Evolutionary conservation across 2,797 vertebrate genomes (phyloP), one percentile per base, ranked within the genome.

Genomic region (Spinus pinus): DNA sequence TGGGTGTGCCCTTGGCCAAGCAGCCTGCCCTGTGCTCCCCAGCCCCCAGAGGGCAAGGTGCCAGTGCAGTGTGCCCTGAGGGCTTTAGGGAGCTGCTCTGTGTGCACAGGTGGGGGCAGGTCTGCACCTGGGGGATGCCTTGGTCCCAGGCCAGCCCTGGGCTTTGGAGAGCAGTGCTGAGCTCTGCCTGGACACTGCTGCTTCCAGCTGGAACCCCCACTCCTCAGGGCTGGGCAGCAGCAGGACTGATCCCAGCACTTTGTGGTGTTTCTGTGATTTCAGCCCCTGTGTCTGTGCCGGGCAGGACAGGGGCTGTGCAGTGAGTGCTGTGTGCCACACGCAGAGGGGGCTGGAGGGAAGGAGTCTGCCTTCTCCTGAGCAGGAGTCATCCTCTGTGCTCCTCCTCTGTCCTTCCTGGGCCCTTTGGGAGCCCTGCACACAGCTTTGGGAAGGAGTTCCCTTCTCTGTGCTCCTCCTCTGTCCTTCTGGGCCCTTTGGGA

Each of bases 281-380:
- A 72, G 23, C 42, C 19, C 44, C 57, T 71, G 15, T 65, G 6
- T 13, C 37, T 3, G 1, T 72, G 47, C 30, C 35, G 75, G 3
- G 2, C 14, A 58, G 56, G 41, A 24, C 0, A 62, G 33, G 33
- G 51, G 13, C 37, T 77, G 2, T 1, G 37, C 31, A 65, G 6
- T 37, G 13, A 46, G n/a, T 1, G 0, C 73, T 50, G 58, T 31
- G 15, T 11, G 7, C 54, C 0, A 0, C n/a, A 39, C n/a, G 5
- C 69, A 58, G 10, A 46, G 15, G 33, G 28, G 35, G 20, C 23
- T 49, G 41, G 10, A 86, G 73, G 14, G n/a, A 33, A 53, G 44
- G 25, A 46, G 13, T 37, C 42, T 46, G 35, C 60, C 18, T 0
- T 41, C 56, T 53, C 47, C 6, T 25, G 35, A 60, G 6, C 49